Conservation (phyloP, 2,113 vertebrate genomes). For the Ammodytes marinus region DNA sequence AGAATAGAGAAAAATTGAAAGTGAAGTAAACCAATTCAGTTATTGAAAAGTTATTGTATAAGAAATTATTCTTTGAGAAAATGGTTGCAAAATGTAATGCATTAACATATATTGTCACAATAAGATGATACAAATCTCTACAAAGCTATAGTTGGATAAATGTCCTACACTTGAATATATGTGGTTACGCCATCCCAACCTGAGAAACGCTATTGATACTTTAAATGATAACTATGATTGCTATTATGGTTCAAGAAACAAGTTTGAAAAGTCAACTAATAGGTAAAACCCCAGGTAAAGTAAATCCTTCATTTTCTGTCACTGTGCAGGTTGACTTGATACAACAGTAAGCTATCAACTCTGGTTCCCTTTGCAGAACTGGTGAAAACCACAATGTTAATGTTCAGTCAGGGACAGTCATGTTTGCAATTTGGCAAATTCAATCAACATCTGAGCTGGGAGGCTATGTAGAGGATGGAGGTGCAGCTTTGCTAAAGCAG, state of each 20-base stretch:
- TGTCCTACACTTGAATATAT: neutral
- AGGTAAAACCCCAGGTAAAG: neutral
- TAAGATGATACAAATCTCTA: neutral
- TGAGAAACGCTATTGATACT: too few relatives aligned
- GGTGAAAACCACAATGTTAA: neutral
- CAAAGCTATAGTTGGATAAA: too few relatives aligned
- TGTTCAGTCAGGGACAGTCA: too few relatives aligned
- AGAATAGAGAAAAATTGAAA: neutral
- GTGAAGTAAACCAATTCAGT: too few relatives aligned
- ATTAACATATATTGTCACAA: neutral
- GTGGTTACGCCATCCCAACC: too few relatives aligned
- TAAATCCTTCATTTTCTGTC: constrained; percentile 14
- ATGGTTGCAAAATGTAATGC: neutral
- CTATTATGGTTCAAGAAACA: neutral
- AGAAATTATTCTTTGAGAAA: neutral
- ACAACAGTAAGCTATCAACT: neutral
- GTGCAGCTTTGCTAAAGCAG: too few relatives aligned
- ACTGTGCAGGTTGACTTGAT: neutral
- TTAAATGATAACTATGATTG: neutral
- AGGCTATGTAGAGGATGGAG: too few relatives aligned
- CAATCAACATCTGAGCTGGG: too few relatives aligned
- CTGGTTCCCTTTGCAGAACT: neutral
- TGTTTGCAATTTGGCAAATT: too few relatives aligned
- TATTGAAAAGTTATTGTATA: too few relatives aligned
- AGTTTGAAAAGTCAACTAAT: neutral